phyloP scores from a whole-genome alignment of 30 jellyfish, hydroid and myxozoan species.

The Turritopsis rubra region DNA sequence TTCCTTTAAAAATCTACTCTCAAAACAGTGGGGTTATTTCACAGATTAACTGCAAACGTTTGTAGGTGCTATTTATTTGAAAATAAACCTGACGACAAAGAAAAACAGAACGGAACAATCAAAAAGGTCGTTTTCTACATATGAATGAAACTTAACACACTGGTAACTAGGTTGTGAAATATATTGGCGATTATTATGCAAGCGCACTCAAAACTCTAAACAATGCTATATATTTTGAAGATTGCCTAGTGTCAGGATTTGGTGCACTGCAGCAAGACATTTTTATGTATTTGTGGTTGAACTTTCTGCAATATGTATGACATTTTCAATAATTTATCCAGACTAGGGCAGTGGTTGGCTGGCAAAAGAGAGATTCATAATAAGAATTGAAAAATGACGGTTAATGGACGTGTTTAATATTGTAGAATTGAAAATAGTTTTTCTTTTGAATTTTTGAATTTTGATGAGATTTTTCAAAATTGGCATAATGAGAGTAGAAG shows the following conservation, averaged over 20 bases:
- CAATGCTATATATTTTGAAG: background rate
- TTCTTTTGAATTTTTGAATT: too few relatives aligned
- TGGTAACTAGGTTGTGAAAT: background rate
- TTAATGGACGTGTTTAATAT: too few relatives aligned
- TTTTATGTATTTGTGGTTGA: background rate
- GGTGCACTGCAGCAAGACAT: background rate
- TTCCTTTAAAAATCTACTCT: background rate
- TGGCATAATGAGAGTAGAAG: too few relatives aligned
- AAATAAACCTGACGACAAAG: background rate
- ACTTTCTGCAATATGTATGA: background rate
- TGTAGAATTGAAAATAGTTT: too few relatives aligned
- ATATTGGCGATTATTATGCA: background rate
- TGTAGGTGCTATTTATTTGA: background rate
- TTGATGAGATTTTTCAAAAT: too few relatives aligned
- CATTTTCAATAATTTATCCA: background rate
- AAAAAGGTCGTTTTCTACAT: background rate
- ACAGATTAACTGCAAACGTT: background rate
- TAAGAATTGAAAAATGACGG: too few relatives aligned
- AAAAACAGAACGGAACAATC: background rate
- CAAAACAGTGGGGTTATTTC: background rate
- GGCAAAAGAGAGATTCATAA: too few relatives aligned
- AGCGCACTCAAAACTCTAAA: background rate
- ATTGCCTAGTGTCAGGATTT: background rate
- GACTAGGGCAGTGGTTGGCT: background rate
- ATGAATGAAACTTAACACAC: background rate